Percentiles rank a stretch among this genome's conserved stretches.
Evolutionary conservation across 2,888 invertebrate species (phyloP).

Genomic region (Aphodius sticticus): DNA sequence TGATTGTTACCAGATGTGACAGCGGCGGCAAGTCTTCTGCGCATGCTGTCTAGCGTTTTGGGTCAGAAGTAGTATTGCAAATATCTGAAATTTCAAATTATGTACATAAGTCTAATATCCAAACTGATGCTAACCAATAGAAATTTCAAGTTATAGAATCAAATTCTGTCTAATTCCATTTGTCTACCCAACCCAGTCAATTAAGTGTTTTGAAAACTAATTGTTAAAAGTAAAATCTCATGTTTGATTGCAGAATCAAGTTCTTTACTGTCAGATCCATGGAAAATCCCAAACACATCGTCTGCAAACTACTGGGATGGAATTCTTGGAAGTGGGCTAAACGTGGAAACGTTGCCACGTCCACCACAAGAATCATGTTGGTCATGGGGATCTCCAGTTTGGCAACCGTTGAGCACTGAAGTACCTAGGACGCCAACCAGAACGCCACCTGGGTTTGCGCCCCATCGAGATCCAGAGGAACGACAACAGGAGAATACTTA

Average conservation of each 20-base stretch:
- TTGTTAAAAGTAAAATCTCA: no score
- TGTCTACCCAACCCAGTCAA: no score
- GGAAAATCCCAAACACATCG: background rate
- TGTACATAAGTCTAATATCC: no score
- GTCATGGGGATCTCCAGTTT: slow-evolving; percentile 58
- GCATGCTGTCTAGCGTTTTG: no score
- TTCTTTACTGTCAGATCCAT: background rate
- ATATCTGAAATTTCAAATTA: no score
- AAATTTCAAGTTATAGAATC: no score
- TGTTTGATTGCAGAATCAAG: background rate
- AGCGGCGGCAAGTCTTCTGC: no score
- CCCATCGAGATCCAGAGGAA: slow-evolving; percentile 44
- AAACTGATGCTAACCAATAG: no score
- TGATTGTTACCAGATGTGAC: no score
- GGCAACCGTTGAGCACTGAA: slow-evolving; percentile 57
- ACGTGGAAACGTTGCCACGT: slow-evolving; percentile 50
- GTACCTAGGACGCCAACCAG: slow-evolving; percentile 54
- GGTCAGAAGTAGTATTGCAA: no score
- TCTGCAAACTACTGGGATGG: slow-evolving; percentile 45
- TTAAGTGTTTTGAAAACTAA: no score
- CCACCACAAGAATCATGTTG: slow-evolving; percentile 43
- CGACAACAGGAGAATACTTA: slow-evolving; percentile 48
- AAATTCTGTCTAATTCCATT: no score
- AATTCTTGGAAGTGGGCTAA: slow-evolving; percentile 53
- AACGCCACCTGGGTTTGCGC: slow-evolving; percentile 58